A percentile compares a stretch with the other conserved stretches of the same genome.
Conservation (phyloP, 2,797 vertebrate genomes). For the Lindbergichthys nudifrons region DNA sequence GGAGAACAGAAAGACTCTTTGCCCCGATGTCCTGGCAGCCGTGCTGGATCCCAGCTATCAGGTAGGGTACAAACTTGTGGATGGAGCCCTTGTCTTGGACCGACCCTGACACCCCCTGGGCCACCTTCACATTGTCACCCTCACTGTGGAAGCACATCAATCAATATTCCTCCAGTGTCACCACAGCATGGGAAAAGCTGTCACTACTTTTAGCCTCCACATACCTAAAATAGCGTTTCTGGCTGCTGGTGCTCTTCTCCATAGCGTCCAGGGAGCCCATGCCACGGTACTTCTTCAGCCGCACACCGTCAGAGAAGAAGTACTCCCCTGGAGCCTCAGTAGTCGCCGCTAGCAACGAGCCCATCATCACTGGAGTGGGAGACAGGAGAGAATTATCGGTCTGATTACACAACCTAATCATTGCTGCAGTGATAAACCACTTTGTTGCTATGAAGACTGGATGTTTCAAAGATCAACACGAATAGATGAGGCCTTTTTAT, state of each 20-base stretch:
- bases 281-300: constrained; percentile 94
- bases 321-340: constrained; percentile 95
- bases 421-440: neutral
- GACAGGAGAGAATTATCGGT: neutral
- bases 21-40: constrained; percentile 96
- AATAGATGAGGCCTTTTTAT: neutral
- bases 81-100: constrained; percentile 96
- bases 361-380: constrained; percentile 92
- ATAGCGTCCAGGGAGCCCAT: constrained; percentile 95
- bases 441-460: neutral
- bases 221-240: constrained; percentile 94
- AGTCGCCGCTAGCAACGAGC: constrained; percentile 93
- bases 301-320: constrained; percentile 94
- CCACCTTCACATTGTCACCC: constrained; percentile 93
- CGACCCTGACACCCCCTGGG: constrained; percentile 93
- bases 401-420: neutral
- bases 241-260: constrained; percentile 94
- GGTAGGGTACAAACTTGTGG: constrained; percentile 94
- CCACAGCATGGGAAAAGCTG: neutral
- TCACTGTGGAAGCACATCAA: constrained; percentile 80
- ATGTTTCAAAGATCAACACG: neutral
- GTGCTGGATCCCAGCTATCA: constrained; percentile 94
- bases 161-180: neutral
- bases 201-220: neutral
- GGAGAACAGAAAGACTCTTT: constrained; percentile 91